Percentiles rank a stretch among this genome's conserved stretches.
Evolutionary conservation across 2,113 vertebrate genomes (phyloP).

Genomic region (Elephas maximus): DNA sequence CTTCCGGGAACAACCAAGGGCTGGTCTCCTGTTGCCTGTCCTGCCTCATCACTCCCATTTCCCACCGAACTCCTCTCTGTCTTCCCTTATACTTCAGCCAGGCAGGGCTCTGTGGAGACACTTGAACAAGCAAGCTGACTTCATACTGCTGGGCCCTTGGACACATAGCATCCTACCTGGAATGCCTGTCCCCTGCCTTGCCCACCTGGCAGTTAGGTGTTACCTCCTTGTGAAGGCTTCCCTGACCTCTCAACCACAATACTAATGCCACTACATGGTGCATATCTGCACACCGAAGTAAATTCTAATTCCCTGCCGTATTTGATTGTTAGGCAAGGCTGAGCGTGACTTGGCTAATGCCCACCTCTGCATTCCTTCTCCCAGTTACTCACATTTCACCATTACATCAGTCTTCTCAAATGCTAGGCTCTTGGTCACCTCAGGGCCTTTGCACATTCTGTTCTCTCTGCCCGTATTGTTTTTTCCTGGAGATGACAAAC

Average conservation of each 20-base stretch:
- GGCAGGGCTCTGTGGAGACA: accelerated
- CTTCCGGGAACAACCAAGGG: too few relatives aligned
- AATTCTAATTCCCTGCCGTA: accelerated
- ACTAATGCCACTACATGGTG: neutral
- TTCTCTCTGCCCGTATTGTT: neutral
- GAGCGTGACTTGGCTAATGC: neutral
- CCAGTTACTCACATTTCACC: neutral
- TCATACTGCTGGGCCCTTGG: neutral
- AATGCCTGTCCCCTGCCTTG: neutral
- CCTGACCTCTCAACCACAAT: neutral
- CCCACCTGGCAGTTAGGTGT: neutral
- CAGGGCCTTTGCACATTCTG: too few relatives aligned
- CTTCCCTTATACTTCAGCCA: neutral
- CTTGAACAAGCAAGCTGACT: neutral
- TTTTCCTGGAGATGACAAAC: neutral
- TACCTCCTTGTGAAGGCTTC: neutral
- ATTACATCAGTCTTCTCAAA: neutral
- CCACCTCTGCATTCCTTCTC: neutral
- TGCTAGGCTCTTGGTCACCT: neutral
- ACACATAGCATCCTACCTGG: neutral
- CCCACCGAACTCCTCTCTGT: neutral
- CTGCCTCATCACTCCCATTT: neutral
- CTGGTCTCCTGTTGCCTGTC: neutral
- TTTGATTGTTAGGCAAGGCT: neutral
- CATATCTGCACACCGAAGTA: neutral